Evolutionary conservation across 2,888 invertebrate species (phyloP).

Genomic region (Atethmia centrago): DNA sequence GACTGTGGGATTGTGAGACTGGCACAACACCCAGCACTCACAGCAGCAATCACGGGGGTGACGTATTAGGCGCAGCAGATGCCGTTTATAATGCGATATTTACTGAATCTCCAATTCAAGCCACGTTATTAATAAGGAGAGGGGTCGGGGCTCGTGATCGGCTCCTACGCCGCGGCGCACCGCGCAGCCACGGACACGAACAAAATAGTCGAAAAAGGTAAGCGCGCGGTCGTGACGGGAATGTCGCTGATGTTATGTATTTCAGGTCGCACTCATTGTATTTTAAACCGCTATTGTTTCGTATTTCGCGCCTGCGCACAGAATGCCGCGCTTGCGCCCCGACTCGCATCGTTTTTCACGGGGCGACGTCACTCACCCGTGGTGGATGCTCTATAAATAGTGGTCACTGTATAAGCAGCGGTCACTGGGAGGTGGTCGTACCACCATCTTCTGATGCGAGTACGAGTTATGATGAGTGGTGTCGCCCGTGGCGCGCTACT

Average conservation of each 20-base stretch:
- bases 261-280: constrained; percentile 88
- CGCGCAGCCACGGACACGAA: constrained; percentile 72
- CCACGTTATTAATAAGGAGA: constrained; percentile 88
- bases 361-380: constrained; percentile 72
- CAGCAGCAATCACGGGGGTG: constrained; percentile 35
- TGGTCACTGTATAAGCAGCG: constrained; percentile 30
- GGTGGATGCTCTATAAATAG: constrained; percentile 72
- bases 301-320: constrained; percentile 85
- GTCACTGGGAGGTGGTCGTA: not conserved
- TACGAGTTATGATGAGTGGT: constrained; percentile 11
- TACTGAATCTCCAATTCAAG: constrained; percentile 81
- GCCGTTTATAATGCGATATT: constrained; percentile 61
- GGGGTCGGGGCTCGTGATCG: constrained; percentile 79
- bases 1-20: constrained; percentile 35
- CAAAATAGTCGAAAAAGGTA: constrained; percentile 88
- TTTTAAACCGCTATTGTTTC: constrained; percentile 89
- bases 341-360: constrained; percentile 65
- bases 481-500: constrained; percentile 75
- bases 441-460: not conserved
- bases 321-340: constrained; percentile 67
- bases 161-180: constrained; percentile 68
- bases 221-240: constrained; percentile 88
- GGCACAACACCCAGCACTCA: constrained; percentile 12
- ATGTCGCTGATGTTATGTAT: constrained; percentile 86
- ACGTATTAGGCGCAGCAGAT: constrained; percentile 40